Evolutionary conservation across 2,888 invertebrate species (phyloP).

Genomic region (Lochmaea capreae): DNA sequence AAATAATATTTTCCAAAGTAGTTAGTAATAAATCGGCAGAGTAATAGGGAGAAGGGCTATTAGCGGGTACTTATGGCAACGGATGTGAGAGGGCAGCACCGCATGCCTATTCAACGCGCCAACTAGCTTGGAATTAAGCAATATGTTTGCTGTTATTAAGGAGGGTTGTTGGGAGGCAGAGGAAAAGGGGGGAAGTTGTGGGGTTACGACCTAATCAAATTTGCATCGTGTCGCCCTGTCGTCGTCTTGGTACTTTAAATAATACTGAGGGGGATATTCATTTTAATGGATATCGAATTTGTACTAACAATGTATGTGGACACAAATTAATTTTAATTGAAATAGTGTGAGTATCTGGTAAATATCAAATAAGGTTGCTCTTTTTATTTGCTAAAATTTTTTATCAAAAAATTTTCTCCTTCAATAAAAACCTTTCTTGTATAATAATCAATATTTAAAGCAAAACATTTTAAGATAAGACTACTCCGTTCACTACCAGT

Average conservation of each 20-base stretch:
- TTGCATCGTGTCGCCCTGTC: slow-evolving; percentile 33
- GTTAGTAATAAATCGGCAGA: slow-evolving; percentile 57
- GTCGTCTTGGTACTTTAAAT: slow-evolving; percentile 26
- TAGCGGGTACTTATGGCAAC: slow-evolving; percentile 65
- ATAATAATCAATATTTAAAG: not conserved
- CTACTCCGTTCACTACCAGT: not conserved
- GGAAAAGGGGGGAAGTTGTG: slow-evolving; percentile 19
- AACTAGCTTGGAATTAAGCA: slow-evolving; percentile 66
- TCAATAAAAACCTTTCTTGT: not conserved
- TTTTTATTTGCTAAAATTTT: no score
- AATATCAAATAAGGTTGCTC: no score
- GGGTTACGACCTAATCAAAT: slow-evolving; percentile 40
- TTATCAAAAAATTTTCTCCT: no score
- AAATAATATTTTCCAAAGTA: slow-evolving; percentile 58
- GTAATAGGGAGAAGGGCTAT: slow-evolving; percentile 64
- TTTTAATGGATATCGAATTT: slow-evolving; percentile 22
- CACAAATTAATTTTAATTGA: no score
- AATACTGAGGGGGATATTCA: slow-evolving; percentile 31
- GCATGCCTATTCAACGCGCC: slow-evolving; percentile 56
- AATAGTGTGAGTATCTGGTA: no score
- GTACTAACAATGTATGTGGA: not conserved
- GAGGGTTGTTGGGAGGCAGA: slow-evolving; percentile 35
- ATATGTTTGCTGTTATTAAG: slow-evolving; percentile 66
- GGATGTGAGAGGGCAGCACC: slow-evolving; percentile 48
- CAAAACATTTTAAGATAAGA: not conserved